phyloP scores from a whole-genome alignment of 2,888 invertebrate species.

The Pycnomerus fuliginosus region DNA sequence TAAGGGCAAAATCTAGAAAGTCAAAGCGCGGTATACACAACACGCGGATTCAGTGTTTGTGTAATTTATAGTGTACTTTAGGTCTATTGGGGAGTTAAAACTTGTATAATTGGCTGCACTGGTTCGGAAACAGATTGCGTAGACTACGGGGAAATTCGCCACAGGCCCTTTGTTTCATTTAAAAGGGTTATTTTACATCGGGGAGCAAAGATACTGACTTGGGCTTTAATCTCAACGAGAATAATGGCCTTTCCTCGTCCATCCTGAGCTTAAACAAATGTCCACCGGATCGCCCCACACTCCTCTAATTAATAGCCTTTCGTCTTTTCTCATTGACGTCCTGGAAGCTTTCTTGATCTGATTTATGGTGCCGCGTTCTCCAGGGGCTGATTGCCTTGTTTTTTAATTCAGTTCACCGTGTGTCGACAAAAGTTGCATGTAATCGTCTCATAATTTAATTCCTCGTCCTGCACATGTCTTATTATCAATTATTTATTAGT shows the following conservation, averaged over 20 bases:
- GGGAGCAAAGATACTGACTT: conserved; percentile 36
- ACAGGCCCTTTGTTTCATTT: conserved; percentile 43
- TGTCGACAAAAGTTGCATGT: no score
- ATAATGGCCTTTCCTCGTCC: conserved; percentile 32
- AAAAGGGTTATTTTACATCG: conserved; percentile 44
- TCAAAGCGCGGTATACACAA: no score
- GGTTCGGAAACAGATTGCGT: conserved; percentile 48
- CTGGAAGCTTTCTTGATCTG: no score
- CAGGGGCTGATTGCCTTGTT: no score
- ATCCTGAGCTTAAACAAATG: conserved; percentile 19
- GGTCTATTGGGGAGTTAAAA: conserved; percentile 43
- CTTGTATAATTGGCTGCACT: conserved; percentile 50
- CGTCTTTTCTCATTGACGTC: no score
- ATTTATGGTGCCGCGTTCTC: no score
- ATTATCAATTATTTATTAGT: conserved; percentile 23
- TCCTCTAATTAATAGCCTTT: conserved; percentile 16
- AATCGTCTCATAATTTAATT: conserved; percentile 16
- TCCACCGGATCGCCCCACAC: conserved; percentile 5
- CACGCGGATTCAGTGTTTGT: conserved; percentile 28
- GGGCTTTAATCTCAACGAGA: conserved; percentile 33
- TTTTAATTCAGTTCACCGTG: no score
- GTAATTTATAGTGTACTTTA: conserved; percentile 42
- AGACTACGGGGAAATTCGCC: conserved; percentile 41
- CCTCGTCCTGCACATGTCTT: conserved; percentile 14
- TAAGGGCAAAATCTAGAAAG: no score